Conservation (phyloP, 2,113 vertebrate species). For the Cebus imitator region DNA sequence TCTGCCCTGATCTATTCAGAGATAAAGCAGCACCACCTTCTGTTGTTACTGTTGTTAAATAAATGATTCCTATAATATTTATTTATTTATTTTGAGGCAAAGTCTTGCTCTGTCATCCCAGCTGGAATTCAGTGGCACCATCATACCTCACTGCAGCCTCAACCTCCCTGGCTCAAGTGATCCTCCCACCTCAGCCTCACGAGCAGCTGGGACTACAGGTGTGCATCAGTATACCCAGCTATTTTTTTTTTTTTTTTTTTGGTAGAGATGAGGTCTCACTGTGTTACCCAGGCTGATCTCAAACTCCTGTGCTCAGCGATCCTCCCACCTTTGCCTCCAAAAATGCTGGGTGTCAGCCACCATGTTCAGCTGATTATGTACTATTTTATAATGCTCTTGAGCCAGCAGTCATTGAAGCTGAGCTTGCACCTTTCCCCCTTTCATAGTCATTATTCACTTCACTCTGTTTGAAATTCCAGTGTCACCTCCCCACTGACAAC, state of each 20-base stretch:
- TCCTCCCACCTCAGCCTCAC: not conserved
- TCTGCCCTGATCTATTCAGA: accelerated
- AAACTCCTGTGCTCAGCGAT: not conserved
- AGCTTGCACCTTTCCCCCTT: not conserved
- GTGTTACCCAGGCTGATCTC: not conserved
- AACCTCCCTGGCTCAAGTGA: not conserved
- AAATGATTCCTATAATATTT: not conserved
- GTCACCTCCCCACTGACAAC: not conserved
- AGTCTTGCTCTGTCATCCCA: not conserved
- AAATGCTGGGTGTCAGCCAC: not conserved
- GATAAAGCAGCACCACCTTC: not conserved
- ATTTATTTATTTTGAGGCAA: not conserved
- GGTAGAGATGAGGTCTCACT: not conserved
- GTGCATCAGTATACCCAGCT: not conserved
- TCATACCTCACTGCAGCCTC: not conserved
- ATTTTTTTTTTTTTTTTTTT: not conserved
- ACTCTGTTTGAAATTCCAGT: not conserved
- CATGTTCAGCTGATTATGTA: too few species aligned
- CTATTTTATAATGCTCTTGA: not conserved
- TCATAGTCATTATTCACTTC: not conserved
- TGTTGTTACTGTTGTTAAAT: not conserved
- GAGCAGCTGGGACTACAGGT: not conserved
- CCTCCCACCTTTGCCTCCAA: not conserved
- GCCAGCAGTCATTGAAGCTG: not conserved
- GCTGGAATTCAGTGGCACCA: not conserved